Evolutionary conservation across 2,113 vertebrate species (phyloP), one percentile per base, ranked within the genome.

Genomic region (Varanus salvator): DNA sequence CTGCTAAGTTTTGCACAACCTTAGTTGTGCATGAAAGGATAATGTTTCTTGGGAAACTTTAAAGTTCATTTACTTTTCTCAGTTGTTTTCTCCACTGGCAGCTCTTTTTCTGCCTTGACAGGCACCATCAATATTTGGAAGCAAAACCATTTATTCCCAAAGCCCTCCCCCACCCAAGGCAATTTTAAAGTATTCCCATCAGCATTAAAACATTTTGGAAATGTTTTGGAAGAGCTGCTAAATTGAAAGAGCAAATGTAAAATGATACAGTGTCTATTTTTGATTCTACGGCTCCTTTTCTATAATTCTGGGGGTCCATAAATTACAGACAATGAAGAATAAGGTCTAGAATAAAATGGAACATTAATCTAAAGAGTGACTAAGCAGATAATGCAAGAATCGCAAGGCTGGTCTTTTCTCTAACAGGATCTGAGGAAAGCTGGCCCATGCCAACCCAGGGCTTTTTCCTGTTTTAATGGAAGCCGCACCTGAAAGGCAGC

Each of bases 151-250:
- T 85, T 44, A 15, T 86, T 14, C 74, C 74, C 34, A 75, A 38
- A 34, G 64, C 0, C 11, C 27, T 19, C 0, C n/a, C 19, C 68
- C 81, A 86, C 1, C 19, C 92, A 29, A 14, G 91, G 81, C 34
- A 84, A 4, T 12, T 88, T 44, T 86, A 90, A 89, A 76, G 82
- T 89, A 74, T 90, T 14, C 11, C 76, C 27, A 89, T 82, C 29
- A 60, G 54, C 74, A 90, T 89, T 78, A 11, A 89, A 89, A 50
- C 0, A 92, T 80, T 84, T 77, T 89, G 12, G 29, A 90, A 74
- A 84, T 29, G 81, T 29, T 4, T 0, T 44, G 69, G 15, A n/a
- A 57, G 6, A 90, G 15, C 80, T 0, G 0, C 7, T 0, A 48
- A 82, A 44, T 23, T 2, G 4, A 84, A 89, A 25, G 72, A 90